Percentiles rank a stretch among this genome's conserved stretches.
Conservation (phyloP, 2,888 invertebrate species). For the Brachynemurus nebulosus region DNA sequence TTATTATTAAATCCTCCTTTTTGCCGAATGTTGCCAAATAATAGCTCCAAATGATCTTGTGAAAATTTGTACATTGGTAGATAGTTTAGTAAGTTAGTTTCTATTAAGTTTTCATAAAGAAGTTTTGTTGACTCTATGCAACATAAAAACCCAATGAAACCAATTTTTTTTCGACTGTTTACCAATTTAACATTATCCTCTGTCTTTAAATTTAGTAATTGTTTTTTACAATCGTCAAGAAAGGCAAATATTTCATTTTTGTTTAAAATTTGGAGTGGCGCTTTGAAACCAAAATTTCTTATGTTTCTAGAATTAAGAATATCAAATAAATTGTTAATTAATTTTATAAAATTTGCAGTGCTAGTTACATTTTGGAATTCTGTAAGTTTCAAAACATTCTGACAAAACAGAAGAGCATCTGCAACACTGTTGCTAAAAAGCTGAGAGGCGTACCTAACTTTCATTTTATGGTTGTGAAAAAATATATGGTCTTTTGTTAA, state of each 20-base stretch:
- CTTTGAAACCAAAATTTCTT: conserved; percentile 12
- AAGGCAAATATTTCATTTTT: background rate
- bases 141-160: conserved; percentile 13
- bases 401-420: conserved; percentile 19
- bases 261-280: conserved; percentile 11
- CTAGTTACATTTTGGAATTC: conserved; percentile 5
- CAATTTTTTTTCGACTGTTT: conserved; percentile 9
- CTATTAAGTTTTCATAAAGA: too few relatives aligned
- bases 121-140: too few relatives aligned
- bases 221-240: background rate
- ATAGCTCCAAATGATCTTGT: conserved; percentile 19
- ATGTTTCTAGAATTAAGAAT: conserved; percentile 18
- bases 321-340: conserved; percentile 20
- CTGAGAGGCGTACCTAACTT: background rate
- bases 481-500: conserved; percentile 12
- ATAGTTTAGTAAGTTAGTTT: too few relatives aligned
- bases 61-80: too few relatives aligned
- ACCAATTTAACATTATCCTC: background rate
- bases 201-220: conserved; percentile 5
- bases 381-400: conserved; percentile 13
- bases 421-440: conserved; percentile 12
- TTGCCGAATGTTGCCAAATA: conserved; percentile 15
- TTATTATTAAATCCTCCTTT: conserved; percentile 18
- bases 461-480: conserved; percentile 13
- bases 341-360: conserved; percentile 17